These are phyloP conservation scores for Pteruthius melanotis DNA, from an alignment of 2,113 vertebrate genomes.

Conservation along the genomic window DNA sequence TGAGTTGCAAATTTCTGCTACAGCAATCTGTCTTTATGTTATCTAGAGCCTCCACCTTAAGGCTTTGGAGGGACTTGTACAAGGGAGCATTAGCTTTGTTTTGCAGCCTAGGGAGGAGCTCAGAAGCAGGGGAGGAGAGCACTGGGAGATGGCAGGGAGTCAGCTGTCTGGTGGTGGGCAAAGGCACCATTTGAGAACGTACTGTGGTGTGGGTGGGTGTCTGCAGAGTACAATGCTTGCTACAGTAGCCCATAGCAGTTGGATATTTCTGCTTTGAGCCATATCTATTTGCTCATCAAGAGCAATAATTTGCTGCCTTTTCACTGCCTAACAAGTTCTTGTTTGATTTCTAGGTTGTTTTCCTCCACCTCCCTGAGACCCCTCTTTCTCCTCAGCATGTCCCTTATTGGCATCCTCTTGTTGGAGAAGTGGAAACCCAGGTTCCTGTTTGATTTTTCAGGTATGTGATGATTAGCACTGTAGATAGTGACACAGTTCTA, in stretches of 20 bases:
- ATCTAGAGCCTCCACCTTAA: not conserved
- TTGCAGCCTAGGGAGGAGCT: not conserved
- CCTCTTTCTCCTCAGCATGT: constrained; percentile 86
- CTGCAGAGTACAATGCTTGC: not conserved
- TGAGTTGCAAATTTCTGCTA: not conserved
- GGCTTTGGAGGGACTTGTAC: not conserved
- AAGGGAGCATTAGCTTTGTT: not conserved
- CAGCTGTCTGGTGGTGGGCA: not conserved
- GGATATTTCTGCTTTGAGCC: not conserved
- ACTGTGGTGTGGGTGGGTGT: not conserved
- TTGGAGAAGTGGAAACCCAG: constrained; percentile 90
- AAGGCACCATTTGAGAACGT: not conserved
- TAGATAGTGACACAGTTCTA: not conserved
- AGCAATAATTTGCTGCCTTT: not conserved
- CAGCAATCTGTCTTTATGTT: not conserved
- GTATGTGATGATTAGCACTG: constrained; percentile 64
- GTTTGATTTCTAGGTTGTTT: constrained; percentile 80
- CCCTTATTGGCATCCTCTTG: constrained; percentile 84
- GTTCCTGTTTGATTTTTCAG: constrained; percentile 78
- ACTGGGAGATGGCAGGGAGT: not conserved
- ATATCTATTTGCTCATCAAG: not conserved
- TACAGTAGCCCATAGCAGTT: not conserved
- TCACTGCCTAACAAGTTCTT: not conserved
- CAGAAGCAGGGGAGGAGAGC: not conserved
- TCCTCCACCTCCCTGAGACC: constrained; percentile 90